These are phyloP conservation scores for Parnassius mnemosyne DNA, from an alignment of 2,888 invertebrate species.

Conservation along the genomic window DNA sequence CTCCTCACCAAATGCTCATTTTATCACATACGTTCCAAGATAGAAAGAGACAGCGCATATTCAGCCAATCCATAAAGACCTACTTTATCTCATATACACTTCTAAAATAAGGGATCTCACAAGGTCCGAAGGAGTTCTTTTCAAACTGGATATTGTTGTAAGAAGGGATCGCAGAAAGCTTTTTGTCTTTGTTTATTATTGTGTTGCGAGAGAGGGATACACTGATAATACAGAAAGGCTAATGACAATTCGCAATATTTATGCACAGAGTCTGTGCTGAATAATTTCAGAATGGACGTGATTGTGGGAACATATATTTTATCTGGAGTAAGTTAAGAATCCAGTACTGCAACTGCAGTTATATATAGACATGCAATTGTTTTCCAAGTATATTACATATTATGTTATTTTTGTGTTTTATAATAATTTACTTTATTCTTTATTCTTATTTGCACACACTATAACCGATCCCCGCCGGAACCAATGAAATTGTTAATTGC, in stretches of 20 bases:
- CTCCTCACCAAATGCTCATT: slow-evolving; percentile 67
- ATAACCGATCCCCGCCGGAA: too few species aligned
- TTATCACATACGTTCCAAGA: slow-evolving; percentile 72
- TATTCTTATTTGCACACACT: too few species aligned
- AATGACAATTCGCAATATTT: slow-evolving; percentile 45
- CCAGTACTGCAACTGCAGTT: slow-evolving; percentile 3
- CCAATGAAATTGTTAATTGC: too few species aligned
- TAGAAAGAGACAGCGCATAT: slow-evolving; percentile 45
- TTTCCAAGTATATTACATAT: too few species aligned
- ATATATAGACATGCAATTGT: background rate
- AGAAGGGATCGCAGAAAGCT: slow-evolving; percentile 45
- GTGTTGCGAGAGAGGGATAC: slow-evolving; percentile 50
- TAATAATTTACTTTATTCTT: too few species aligned
- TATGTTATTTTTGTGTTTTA: too few species aligned
- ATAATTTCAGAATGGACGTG: slow-evolving; percentile 37
- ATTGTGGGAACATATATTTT: slow-evolving; percentile 31
- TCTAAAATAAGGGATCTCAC: slow-evolving; percentile 35
- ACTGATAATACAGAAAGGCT: slow-evolving; percentile 32
- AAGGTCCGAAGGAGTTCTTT: slow-evolving; percentile 30
- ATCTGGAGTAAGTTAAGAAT: slow-evolving; percentile 15
- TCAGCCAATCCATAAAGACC: slow-evolving; percentile 34
- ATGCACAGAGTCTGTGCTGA: slow-evolving; percentile 38
- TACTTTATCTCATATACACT: slow-evolving; percentile 25
- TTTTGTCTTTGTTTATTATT: slow-evolving; percentile 65
- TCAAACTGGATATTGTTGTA: slow-evolving; percentile 35